Evolutionary conservation across 1,140 invertebrate species (phyloP), one percentile per base, ranked within the genome.

Genomic region (Plectrocnemia conspersa): DNA sequence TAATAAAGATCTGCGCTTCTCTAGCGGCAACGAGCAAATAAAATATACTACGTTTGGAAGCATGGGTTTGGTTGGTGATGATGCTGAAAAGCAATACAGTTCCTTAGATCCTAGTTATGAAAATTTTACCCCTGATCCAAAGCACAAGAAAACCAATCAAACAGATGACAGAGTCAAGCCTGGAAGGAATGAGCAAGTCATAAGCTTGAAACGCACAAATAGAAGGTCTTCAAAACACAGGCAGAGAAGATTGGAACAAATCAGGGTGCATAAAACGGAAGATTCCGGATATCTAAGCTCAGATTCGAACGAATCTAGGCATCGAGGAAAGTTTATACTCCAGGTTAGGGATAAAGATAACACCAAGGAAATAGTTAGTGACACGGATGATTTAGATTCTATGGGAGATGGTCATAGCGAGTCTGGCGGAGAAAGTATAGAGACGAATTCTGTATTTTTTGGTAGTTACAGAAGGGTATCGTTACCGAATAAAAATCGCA

Each of bases 381-480:
- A 61, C 47, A 58, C 59, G 4, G 83, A 84, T 44, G 85, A 86
- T 54, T 83, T 83, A n/a, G 85, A 84, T 61, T 85, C 82, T 19
- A 70, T 79, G 16, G 79, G 77, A 5, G 85, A 88, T 63, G 86
- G 84, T 9, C 80, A 83, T 47, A 89, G 87, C 71, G 88, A 91
- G 71, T 89, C 87, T 33, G 88, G 87, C 1, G 87, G 84, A 4
- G 88, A 90, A 65, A 90, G 87, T 71, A 77, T 89, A 27, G 88
- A 87, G 52, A 90, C 88, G 0, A 86, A 90, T 72, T 88, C 86
- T 11, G 86, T 89, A 2, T 86, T 88, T 62, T 88, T 88, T 62
- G 85, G 71, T 58, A 79, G 74, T 74, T 83, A 76, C 64, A 65
- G 63, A 64, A 80, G 65, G 69, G 64, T 50, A 35, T 64, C 6